A percentile compares a stretch with the other conserved stretches of the same genome.
Conservation (phyloP, 2,797 vertebrate species). For the Hydrophis major region DNA sequence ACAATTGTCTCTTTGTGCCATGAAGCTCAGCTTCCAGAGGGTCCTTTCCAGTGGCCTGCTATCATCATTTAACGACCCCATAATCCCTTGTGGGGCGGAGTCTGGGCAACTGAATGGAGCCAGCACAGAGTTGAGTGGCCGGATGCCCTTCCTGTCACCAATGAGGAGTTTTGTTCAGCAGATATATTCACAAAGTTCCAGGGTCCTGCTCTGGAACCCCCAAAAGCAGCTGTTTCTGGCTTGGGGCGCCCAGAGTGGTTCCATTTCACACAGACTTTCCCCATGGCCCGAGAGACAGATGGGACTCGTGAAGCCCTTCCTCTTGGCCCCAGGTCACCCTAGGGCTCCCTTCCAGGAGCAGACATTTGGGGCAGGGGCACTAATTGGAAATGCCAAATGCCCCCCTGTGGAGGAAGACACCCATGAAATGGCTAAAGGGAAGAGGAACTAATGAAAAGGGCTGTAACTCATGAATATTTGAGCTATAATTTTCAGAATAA, state of each 20-base stretch:
- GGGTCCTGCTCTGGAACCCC: background rate
- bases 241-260: background rate
- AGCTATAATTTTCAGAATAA: background rate
- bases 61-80: no score
- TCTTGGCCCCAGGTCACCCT: background rate
- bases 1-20: accelerated
- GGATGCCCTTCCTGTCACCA: no score
- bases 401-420: background rate
- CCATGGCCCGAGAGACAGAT: background rate
- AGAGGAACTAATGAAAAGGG: background rate
- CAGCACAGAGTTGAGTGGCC: no score
- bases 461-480: background rate
- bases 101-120: no score
- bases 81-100: no score
- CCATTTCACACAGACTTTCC: background rate
- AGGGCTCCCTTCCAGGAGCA: background rate
- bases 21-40: no score
- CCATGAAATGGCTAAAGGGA: background rate
- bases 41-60: background rate
- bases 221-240: background rate
- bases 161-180: no score
- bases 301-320: background rate
- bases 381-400: background rate
- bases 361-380: no score
- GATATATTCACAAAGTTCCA: background rate